These are phyloP conservation scores for Resseliella maxima DNA, from an alignment of 2,888 invertebrate genomes.

Conservation along the genomic window DNA sequence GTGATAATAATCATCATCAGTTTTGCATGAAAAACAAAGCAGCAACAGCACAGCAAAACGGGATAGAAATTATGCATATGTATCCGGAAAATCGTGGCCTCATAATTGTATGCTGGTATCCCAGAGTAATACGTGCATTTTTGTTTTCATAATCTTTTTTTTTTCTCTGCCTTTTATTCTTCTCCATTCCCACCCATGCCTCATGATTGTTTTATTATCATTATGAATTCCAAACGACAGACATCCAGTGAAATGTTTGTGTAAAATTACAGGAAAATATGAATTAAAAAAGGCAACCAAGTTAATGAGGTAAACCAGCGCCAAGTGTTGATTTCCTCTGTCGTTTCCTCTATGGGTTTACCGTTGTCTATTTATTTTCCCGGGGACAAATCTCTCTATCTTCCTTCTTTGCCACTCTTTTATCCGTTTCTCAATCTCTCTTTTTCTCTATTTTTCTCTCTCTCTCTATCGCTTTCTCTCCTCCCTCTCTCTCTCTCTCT, in stretches of 20 bases:
- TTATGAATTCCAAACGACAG: background rate
- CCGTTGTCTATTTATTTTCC: background rate
- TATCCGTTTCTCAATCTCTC: background rate
- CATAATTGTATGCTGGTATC: background rate
- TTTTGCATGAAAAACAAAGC: background rate
- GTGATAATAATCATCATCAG: background rate
- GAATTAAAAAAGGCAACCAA: background rate
- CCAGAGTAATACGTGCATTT: background rate
- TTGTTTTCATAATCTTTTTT: background rate
- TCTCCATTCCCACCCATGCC: background rate
- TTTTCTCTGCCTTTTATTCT: background rate
- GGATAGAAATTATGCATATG: slow-evolving; percentile 6
- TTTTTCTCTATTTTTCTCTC: background rate
- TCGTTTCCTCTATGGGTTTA: background rate
- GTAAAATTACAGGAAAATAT: background rate
- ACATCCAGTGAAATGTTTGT: background rate
- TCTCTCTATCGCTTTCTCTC: background rate
- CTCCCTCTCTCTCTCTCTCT: too few relatives aligned
- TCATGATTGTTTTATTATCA: background rate
- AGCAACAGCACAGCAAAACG: background rate
- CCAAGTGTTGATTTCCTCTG: slow-evolving; percentile 9
- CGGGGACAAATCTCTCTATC: background rate
- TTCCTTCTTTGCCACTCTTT: background rate
- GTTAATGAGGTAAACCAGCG: background rate
- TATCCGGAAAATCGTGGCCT: background rate